Percentiles rank a stretch among this genome's conserved stretches.
These are phyloP conservation scores for Brachirus orientalis DNA, from an alignment of 2,113 vertebrate genomes.

Conservation along the genomic window DNA sequence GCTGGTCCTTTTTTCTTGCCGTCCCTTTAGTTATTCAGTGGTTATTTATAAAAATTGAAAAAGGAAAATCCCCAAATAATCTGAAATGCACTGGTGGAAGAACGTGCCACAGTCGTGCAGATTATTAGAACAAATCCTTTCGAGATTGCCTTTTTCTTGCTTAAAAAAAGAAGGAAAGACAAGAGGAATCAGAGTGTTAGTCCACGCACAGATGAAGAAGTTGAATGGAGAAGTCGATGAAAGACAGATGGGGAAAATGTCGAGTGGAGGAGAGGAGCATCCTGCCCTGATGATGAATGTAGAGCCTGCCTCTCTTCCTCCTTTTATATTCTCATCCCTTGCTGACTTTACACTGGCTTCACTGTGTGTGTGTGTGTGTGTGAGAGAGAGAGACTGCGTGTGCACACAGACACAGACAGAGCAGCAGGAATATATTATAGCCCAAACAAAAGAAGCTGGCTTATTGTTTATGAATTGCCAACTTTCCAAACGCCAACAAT, in stretches of 20 bases:
- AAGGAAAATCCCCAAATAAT: no score
- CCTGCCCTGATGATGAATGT: conserved; percentile 53
- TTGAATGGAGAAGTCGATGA: conserved; percentile 5
- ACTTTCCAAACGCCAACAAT: conserved; percentile 95
- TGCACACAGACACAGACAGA: conserved; percentile 66
- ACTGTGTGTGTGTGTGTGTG: conserved; percentile 58
- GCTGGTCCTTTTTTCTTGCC: no score
- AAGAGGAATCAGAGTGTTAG: neutral
- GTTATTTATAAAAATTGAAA: no score
- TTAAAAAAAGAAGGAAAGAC: neutral
- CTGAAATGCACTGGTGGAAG: no score
- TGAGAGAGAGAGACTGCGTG: neutral
- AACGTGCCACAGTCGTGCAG: no score
- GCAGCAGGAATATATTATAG: conserved; percentile 98
- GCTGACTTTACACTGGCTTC: conserved; percentile 91
- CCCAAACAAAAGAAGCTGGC: conserved; percentile 92
- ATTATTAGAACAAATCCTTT: no score
- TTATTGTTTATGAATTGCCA: conserved; percentile 99
- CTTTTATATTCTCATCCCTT: conserved; percentile 84
- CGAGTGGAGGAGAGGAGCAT: conserved; percentile 48
- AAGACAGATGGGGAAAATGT: conserved; percentile 22
- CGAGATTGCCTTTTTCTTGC: conserved; percentile 19
- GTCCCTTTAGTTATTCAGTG: no score
- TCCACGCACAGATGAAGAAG: conserved; percentile 5
- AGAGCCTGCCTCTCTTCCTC: conserved; percentile 63